These are phyloP conservation scores for Turnix velox DNA, from an alignment of 2,113 vertebrate genomes.

Conservation along the genomic window DNA sequence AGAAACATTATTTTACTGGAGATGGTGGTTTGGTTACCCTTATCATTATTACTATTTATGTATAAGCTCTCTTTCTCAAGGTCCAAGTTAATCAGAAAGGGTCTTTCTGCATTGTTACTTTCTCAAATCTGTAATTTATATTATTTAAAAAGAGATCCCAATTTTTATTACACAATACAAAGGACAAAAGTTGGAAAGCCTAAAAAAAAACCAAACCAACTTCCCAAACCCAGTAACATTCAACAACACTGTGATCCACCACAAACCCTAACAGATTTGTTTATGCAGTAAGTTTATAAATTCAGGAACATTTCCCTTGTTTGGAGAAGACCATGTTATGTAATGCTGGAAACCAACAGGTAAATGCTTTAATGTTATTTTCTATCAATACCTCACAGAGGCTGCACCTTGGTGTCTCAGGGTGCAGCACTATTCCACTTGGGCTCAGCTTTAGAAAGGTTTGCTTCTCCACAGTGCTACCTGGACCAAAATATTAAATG, in stretches of 20 bases:
- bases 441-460: not conserved
- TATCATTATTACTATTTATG: not conserved
- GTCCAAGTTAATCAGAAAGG: constrained; percentile 17
- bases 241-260: not conserved
- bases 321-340: not conserved
- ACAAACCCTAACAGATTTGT: not conserved
- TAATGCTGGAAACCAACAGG: not conserved
- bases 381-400: not conserved
- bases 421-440: not conserved
- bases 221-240: not conserved
- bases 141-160: not conserved
- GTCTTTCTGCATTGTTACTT: not conserved
- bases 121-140: constrained; percentile 47
- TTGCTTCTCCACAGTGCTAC: not conserved
- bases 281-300: not conserved
- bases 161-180: constrained; percentile 2
- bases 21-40: not conserved
- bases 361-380: not conserved
- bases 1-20: constrained; percentile 39
- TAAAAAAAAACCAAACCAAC: not conserved
- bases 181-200: not conserved
- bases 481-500: not conserved
- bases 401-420: not conserved
- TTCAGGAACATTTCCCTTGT: not conserved
- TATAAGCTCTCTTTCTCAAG: not conserved